Evolutionary conservation across 2,113 vertebrate species (phyloP).

Genomic region (Pedionomus torquatus): DNA sequence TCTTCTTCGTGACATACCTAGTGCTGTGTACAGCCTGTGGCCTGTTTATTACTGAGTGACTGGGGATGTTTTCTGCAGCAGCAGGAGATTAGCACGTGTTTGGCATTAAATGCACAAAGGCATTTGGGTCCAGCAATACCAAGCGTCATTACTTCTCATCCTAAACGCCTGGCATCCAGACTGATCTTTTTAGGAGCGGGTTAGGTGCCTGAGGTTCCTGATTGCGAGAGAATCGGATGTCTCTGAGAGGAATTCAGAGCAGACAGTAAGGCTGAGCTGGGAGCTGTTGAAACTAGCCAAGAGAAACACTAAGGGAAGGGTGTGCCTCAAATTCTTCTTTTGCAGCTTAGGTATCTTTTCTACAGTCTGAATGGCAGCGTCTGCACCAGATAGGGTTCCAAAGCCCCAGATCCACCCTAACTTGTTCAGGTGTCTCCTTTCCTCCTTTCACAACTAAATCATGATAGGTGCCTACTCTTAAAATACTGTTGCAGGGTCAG

Average conservation of each 20-base stretch:
- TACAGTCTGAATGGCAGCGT: not conserved
- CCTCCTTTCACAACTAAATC: not conserved
- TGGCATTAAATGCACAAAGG: accelerated
- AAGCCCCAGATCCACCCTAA: not conserved
- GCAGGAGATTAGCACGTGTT: not conserved
- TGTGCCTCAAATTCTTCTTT: constrained; percentile 24
- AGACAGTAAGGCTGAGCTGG: not conserved
- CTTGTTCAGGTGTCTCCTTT: not conserved
- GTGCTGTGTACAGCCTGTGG: accelerated
- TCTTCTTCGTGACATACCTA: not conserved
- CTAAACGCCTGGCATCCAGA: not conserved
- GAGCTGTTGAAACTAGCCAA: constrained; percentile 55
- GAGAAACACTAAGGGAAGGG: constrained; percentile 15
- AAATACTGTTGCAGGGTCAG: not conserved
- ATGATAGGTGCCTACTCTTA: not conserved
- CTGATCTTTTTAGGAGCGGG: accelerated
- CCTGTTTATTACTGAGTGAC: not conserved
- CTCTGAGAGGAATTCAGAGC: not conserved
- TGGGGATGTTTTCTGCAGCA: not conserved
- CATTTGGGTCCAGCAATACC: not conserved
- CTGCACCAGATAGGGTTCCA: not conserved
- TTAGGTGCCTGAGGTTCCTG: not conserved
- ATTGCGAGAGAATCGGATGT: not conserved
- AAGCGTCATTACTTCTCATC: not conserved
- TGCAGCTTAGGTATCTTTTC: not conserved